phyloP scores from a whole-genome alignment of 2,113 vertebrate genomes.

The Grus americana region DNA sequence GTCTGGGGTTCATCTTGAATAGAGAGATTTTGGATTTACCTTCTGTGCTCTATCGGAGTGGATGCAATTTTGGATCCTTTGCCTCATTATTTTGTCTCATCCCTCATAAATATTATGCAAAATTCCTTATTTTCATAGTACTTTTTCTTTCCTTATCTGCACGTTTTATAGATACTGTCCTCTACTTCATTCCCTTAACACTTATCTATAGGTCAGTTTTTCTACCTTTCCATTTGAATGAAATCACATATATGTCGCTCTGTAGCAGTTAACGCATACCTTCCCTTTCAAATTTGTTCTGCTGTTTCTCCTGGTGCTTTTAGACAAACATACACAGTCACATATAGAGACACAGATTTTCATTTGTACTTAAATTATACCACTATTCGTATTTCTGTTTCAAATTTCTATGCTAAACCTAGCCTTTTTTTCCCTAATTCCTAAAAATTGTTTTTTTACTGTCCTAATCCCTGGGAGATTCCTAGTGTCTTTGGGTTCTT shows the following conservation, averaged over 20 bases:
- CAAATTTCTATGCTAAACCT: neutral
- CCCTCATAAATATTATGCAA: neutral
- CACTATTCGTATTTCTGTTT: neutral
- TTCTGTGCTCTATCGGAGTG: neutral
- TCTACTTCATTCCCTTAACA: neutral
- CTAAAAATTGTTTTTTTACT: neutral
- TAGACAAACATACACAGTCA: neutral
- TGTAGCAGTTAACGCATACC: neutral
- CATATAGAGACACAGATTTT: neutral
- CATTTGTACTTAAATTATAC: neutral
- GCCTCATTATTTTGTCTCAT: neutral
- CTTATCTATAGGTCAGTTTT: neutral
- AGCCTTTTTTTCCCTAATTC: neutral
- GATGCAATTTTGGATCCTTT: neutral
- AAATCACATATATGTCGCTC: neutral
- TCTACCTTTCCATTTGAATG: neutral
- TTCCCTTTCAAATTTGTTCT: neutral
- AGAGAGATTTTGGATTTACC: neutral
- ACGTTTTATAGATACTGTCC: neutral
- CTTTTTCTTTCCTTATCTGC: neutral
- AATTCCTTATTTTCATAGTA: neutral
- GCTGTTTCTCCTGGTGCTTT: neutral
- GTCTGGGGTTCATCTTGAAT: neutral
- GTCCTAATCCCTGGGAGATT: neutral
- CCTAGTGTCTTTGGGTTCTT: neutral